phyloP scores from a whole-genome alignment of 2,797 vertebrate genomes.

The Trematomus bernacchii region DNA sequence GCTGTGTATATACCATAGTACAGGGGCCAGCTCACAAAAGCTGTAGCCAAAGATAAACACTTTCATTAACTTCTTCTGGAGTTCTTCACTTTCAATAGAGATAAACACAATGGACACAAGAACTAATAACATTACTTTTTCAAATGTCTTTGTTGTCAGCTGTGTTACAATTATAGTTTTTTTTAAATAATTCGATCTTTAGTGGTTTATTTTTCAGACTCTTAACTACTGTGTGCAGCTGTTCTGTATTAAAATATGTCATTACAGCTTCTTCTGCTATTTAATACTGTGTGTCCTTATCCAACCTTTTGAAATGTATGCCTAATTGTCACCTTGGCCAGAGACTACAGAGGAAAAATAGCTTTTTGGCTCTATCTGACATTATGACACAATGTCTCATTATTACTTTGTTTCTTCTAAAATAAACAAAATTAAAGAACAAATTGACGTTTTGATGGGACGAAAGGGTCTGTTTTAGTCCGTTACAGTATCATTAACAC shows the following conservation, averaged over 20 bases:
- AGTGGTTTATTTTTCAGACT: not conserved
- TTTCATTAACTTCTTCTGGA: not conserved
- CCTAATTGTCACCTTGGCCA: too few relatives aligned
- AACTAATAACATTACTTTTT: not conserved
- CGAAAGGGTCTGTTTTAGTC: slow-evolving; percentile 5
- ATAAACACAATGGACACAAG: not conserved
- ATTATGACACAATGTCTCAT: too few relatives aligned
- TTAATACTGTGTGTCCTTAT: too few relatives aligned
- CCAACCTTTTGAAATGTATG: too few relatives aligned
- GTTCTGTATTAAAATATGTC: too few relatives aligned
- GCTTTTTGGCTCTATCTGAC: too few relatives aligned
- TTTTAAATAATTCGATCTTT: not conserved
- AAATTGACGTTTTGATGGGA: not conserved
- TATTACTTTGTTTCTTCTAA: too few relatives aligned
- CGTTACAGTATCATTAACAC: slow-evolving; percentile 25
- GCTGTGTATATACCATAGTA: slow-evolving; percentile 50
- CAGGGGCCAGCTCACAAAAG: not conserved
- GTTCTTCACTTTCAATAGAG: not conserved
- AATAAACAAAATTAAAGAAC: too few relatives aligned
- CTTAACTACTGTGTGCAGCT: too few relatives aligned
- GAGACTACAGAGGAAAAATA: too few relatives aligned
- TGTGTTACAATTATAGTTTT: not conserved
- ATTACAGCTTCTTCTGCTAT: too few relatives aligned
- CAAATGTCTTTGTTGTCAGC: not conserved
- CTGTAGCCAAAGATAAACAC: not conserved